phyloP scores from a whole-genome alignment of 2,888 invertebrate genomes.

The Poecilobothrus nobilitatus region DNA sequence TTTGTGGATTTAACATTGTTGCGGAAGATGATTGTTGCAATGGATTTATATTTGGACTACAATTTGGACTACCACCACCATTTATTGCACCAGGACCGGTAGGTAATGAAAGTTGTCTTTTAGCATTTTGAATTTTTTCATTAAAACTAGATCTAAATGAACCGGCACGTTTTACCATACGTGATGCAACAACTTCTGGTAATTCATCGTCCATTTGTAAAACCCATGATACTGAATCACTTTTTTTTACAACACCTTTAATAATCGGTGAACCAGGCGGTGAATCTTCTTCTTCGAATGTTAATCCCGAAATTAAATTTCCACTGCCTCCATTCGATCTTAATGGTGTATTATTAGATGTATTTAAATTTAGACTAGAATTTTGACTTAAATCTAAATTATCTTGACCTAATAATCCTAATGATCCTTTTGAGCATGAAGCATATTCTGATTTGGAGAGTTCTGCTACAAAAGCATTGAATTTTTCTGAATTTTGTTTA shows the following conservation, averaged over 20 bases:
- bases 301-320: constrained; percentile 18
- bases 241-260: constrained; percentile 75
- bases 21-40: constrained; percentile 48
- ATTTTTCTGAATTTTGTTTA: constrained; percentile 70
- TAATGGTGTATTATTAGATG: constrained; percentile 21
- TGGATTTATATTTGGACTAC: constrained; percentile 33
- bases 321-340: constrained; percentile 22
- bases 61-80: constrained; percentile 15
- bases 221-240: constrained; percentile 80
- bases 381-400: constrained; percentile 25
- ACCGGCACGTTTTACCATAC: constrained; percentile 58
- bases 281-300: constrained; percentile 43
- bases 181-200: constrained; percentile 61
- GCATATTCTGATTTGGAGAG: constrained; percentile 29
- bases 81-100: constrained; percentile 19
- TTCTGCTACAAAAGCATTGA: constrained; percentile 37
- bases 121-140: constrained; percentile 37
- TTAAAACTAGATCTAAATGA: constrained; percentile 49
- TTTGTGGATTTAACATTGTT: constrained; percentile 39
- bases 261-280: constrained; percentile 64
- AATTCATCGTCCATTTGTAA: constrained; percentile 67
- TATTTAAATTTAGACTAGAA: constrained; percentile 26
- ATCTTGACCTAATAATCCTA: constrained; percentile 22
- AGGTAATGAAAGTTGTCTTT: constrained; percentile 40
- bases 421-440: constrained; percentile 20